These are phyloP conservation scores for Acanthisitta chloris DNA, from an alignment of 2,113 vertebrate species.

Conservation along the genomic window DNA sequence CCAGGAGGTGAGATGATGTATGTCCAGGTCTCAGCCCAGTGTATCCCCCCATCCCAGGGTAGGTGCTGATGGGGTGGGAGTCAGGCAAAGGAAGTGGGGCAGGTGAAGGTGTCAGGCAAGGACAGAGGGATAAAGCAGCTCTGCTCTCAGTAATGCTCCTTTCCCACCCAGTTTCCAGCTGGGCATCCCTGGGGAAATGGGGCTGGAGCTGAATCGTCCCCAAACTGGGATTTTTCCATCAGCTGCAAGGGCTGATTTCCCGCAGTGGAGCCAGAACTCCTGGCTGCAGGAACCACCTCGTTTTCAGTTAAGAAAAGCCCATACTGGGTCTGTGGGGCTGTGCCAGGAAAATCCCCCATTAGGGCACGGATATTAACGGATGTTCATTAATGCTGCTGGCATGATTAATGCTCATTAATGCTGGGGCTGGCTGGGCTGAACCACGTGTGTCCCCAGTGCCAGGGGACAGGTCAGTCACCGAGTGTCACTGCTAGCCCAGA, in stretches of 20 bases:
- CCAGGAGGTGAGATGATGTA: not conserved
- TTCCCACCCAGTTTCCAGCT: not conserved
- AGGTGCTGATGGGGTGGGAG: too few relatives aligned
- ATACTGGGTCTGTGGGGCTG: too few relatives aligned
- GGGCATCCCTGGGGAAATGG: not conserved
- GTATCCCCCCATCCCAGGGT: not conserved
- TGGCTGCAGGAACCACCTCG: accelerated
- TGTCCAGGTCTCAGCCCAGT: not conserved
- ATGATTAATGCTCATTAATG: not conserved
- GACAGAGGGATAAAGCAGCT: not conserved
- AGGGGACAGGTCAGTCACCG: accelerated
- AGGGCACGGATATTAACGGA: not conserved
- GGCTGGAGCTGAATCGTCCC: not conserved
- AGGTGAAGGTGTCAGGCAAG: too few relatives aligned
- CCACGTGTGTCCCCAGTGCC: accelerated
- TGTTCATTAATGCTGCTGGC: accelerated
- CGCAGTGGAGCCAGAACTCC: not conserved
- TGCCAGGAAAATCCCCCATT: not conserved
- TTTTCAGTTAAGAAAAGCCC: not conserved
- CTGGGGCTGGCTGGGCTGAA: not conserved
- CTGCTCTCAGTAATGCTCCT: accelerated
- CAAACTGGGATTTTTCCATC: not conserved
- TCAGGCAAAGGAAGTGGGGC: too few relatives aligned
- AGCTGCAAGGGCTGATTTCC: not conserved
- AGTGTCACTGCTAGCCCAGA: not conserved